These are phyloP conservation scores for Manis pentadactyla DNA, from an alignment of 2,797 vertebrate species.

Conservation along the genomic window DNA sequence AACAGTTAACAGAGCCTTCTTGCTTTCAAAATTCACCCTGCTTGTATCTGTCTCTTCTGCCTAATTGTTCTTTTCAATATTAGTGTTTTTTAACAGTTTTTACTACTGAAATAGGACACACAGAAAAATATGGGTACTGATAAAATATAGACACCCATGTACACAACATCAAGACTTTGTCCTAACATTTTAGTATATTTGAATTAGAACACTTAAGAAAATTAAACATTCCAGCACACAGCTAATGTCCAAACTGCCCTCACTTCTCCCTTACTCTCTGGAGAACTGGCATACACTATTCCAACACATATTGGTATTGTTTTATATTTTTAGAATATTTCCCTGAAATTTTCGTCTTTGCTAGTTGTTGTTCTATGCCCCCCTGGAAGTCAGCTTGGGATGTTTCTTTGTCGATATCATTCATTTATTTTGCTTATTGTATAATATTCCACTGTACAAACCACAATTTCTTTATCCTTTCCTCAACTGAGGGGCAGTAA, in stretches of 20 bases:
- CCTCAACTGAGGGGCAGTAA: background rate
- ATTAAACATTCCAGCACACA: background rate
- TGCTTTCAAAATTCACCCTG: background rate
- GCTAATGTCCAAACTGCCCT: background rate
- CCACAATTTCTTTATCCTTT: background rate
- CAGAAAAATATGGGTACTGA: background rate
- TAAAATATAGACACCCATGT: background rate
- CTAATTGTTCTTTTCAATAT: background rate
- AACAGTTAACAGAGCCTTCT: background rate
- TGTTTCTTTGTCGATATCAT: background rate
- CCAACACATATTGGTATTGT: background rate
- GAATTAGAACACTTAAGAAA: background rate
- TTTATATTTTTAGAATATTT: constrained; percentile 12
- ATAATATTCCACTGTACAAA: background rate
- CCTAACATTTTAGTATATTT: background rate
- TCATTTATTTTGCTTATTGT: background rate
- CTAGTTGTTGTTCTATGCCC: background rate
- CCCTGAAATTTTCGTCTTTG: background rate
- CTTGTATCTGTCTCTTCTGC: background rate
- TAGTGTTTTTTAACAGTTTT: background rate
- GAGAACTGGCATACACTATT: background rate
- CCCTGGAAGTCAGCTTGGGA: background rate
- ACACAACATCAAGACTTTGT: background rate
- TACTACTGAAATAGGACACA: background rate
- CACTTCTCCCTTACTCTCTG: background rate